phyloP scores from a whole-genome alignment of 2,113 vertebrate genomes.

The Ginglymostoma cirratum region DNA sequence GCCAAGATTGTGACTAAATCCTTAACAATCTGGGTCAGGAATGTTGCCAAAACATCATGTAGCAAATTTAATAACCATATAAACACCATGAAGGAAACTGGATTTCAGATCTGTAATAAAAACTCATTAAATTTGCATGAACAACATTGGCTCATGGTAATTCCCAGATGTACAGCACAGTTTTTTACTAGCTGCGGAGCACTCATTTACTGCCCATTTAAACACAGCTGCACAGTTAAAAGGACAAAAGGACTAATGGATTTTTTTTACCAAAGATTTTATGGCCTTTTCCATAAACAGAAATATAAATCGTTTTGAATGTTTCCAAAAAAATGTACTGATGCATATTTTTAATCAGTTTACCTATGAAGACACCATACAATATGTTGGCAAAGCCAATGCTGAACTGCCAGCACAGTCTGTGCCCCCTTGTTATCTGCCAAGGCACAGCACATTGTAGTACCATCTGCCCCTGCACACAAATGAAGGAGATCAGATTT shows the following conservation, averaged over 20 bases:
- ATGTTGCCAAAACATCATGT: conserved; percentile 34
- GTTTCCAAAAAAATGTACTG: not conserved
- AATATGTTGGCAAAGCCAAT: not conserved
- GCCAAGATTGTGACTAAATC: conserved; percentile 35
- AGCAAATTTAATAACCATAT: conserved; percentile 34
- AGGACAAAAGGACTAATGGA: conserved; percentile 23
- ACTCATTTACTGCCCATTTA: conserved; percentile 17
- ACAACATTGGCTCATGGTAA: conserved; percentile 34
- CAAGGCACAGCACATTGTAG: not conserved
- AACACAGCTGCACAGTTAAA: conserved; percentile 30
- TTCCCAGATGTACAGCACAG: conserved; percentile 33
- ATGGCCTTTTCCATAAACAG: conserved; percentile 13
- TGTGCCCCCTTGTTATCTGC: not conserved
- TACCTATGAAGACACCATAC: not conserved
- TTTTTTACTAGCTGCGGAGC: conserved; percentile 18
- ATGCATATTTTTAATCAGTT: not conserved
- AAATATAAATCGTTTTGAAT: conserved; percentile 11
- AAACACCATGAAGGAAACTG: conserved; percentile 34
- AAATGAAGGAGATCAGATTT: not conserved
- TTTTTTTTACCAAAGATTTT: conserved; percentile 31
- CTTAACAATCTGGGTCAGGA: conserved; percentile 33
- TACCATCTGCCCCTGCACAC: not conserved
- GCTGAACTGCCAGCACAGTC: not conserved
- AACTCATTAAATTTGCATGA: conserved; percentile 36
- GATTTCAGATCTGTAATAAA: conserved; percentile 36